Conservation (phyloP, 2,113 vertebrate genomes). For the Oncorhynchus kisutch region DNA sequence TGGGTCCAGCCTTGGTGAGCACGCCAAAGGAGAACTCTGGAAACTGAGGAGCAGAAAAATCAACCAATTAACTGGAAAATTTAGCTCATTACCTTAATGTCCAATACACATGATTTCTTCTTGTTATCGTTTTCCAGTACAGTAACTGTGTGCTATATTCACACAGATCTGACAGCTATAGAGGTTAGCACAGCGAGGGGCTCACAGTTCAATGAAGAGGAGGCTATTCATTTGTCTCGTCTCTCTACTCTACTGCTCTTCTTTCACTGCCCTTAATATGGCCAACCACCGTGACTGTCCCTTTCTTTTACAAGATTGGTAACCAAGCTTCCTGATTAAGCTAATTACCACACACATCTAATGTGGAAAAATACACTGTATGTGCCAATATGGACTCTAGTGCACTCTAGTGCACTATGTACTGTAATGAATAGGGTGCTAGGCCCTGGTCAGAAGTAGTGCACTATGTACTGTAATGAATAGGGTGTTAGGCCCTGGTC, state of each 20-base stretch:
- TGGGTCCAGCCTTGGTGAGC: slow-evolving; percentile 83
- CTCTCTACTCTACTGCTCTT: too few relatives aligned
- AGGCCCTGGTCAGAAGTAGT: background rate
- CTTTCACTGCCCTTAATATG: too few relatives aligned
- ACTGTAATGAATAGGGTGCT: background rate
- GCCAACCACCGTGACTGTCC: too few relatives aligned
- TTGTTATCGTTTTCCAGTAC: too few relatives aligned
- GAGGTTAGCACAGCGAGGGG: background rate
- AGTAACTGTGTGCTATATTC: too few relatives aligned
- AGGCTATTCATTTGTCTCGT: background rate
- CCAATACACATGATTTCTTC: background rate
- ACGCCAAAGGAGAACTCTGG: slow-evolving; percentile 80
- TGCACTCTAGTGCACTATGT: too few relatives aligned
- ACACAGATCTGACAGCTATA: background rate
- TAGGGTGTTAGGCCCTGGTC: background rate
- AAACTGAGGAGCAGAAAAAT: slow-evolving; percentile 67
- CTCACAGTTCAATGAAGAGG: background rate
- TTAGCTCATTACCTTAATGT: background rate
- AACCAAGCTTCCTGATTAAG: too few relatives aligned
- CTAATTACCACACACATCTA: too few relatives aligned
- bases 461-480: background rate
- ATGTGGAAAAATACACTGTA: too few relatives aligned
- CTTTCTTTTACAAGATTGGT: too few relatives aligned
- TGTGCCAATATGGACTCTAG: too few relatives aligned
- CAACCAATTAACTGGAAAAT: background rate